These are phyloP conservation scores for Nemotelus pantherinus DNA, from an alignment of 2,888 invertebrate genomes.

Conservation along the genomic window DNA sequence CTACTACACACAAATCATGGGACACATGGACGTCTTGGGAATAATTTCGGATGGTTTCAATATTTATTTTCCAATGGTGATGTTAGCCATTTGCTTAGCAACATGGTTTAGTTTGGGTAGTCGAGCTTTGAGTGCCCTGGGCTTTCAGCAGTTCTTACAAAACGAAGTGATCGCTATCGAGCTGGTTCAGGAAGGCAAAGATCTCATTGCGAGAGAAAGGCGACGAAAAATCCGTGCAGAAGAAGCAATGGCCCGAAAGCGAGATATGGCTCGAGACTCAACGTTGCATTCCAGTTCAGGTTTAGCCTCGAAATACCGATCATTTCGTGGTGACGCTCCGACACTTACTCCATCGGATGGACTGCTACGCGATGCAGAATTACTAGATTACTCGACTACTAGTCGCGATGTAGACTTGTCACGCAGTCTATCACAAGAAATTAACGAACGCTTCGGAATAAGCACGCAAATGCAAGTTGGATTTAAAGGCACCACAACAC, in stretches of 20 bases:
- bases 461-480: slow-evolving; percentile 69
- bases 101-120: slow-evolving; percentile 95
- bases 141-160: slow-evolving; percentile 96
- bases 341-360: slow-evolving; percentile 66
- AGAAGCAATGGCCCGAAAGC: slow-evolving; percentile 78
- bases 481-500: slow-evolving; percentile 60
- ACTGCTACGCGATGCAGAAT: slow-evolving; percentile 80
- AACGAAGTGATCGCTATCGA: slow-evolving; percentile 94
- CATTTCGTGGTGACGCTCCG: slow-evolving; percentile 41
- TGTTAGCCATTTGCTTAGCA: slow-evolving; percentile 89
- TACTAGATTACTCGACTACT: slow-evolving; percentile 73
- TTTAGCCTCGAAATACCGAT: slow-evolving; percentile 53
- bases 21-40: slow-evolving; percentile 98
- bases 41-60: slow-evolving; percentile 98
- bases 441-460: slow-evolving; percentile 74
- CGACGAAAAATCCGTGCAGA: slow-evolving; percentile 82
- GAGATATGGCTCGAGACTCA: slow-evolving; percentile 60
- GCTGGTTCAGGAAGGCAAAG: slow-evolving; percentile 91
- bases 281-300: slow-evolving; percentile 52
- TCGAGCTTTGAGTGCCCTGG: slow-evolving; percentile 86
- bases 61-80: slow-evolving; percentile 98
- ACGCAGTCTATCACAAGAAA: slow-evolving; percentile 67
- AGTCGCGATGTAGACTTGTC: slow-evolving; percentile 56
- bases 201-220: slow-evolving; percentile 89
- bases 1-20: slow-evolving; percentile 98